Evolutionary conservation across 2,797 vertebrate species (phyloP).

Genomic region (Buphagus erythrorhynchus): DNA sequence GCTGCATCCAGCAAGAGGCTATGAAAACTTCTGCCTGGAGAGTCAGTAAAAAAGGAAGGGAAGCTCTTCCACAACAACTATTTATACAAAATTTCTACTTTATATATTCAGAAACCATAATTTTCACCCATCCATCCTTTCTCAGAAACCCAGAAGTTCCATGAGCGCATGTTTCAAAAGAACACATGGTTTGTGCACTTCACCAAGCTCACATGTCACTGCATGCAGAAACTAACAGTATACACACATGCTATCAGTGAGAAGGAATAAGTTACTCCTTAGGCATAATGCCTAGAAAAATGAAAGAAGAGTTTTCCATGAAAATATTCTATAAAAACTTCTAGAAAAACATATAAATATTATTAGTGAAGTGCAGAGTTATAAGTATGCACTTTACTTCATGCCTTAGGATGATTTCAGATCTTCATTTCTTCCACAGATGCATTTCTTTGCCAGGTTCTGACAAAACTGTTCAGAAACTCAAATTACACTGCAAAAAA

Average conservation of each 20-base stretch:
- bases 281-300: neutral
- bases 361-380: neutral
- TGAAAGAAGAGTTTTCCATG: neutral
- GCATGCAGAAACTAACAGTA: neutral
- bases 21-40: neutral
- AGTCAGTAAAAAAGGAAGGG: neutral
- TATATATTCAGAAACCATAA: neutral
- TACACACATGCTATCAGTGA: neutral
- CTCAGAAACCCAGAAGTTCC: neutral
- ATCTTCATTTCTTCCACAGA: constrained; percentile 3
- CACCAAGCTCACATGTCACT: neutral
- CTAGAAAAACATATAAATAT: neutral
- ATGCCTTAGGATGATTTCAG: neutral
- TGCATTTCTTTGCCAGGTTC: neutral
- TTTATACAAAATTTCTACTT: neutral
- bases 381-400: neutral
- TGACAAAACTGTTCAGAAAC: neutral
- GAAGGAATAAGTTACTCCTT: neutral
- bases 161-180: neutral
- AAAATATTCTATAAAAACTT: neutral
- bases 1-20: neutral
- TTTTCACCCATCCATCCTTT: neutral
- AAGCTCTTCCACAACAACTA: neutral
- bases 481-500: neutral
- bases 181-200: neutral